A percentile compares a stretch with the other conserved stretches of the same genome.
Conservation (phyloP, 2,888 invertebrate species). For the Digitonthophagus gazella region DNA sequence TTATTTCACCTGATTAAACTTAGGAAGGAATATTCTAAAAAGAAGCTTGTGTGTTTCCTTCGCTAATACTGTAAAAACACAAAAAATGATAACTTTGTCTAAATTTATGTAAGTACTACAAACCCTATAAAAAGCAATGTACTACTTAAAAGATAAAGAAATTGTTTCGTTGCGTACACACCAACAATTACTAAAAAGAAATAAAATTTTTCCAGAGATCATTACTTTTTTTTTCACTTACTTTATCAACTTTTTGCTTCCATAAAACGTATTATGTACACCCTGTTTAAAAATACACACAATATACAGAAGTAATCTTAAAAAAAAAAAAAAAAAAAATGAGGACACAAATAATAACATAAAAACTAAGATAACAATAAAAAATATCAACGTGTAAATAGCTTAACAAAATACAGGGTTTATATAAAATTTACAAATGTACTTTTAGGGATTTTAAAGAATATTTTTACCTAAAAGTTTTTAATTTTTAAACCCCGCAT, state of each 20-base stretch:
- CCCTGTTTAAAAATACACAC: background rate
- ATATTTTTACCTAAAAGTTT: no score
- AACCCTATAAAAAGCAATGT: background rate
- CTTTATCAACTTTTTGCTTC: background rate
- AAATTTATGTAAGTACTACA: background rate
- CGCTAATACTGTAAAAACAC: background rate
- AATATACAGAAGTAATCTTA: background rate
- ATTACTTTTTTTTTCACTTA: background rate
- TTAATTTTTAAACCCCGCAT: no score
- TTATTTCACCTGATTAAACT: background rate
- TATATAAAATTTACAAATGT: no score
- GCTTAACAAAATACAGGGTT: background rate
- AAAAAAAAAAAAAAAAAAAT: slow-evolving; percentile 21
- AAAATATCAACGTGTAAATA: slow-evolving; percentile 17
- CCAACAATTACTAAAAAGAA: background rate
- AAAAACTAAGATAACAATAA: slow-evolving; percentile 10
- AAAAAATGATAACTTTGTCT: background rate
- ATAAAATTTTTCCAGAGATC: background rate
- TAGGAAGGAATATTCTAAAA: background rate
- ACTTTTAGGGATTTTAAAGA: no score
- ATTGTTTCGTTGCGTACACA: background rate
- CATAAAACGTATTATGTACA: background rate
- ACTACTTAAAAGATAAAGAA: background rate
- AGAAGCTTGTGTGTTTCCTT: background rate
- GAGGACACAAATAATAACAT: slow-evolving; percentile 19